Conservation (phyloP, 1,140 invertebrate species). For the Leguminivora glycinivorella region DNA sequence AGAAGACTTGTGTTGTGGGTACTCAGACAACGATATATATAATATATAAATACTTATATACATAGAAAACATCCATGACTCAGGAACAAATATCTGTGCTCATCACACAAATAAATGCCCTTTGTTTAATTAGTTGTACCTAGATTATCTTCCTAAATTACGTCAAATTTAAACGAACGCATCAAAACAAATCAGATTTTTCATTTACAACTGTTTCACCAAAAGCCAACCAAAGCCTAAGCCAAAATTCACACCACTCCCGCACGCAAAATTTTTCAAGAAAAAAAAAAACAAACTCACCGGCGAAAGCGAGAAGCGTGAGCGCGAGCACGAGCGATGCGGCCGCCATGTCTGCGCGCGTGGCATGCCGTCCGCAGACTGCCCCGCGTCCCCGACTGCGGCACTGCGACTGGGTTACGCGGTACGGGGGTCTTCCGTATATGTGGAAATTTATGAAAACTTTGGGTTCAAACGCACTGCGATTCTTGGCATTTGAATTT, state of each 20-base stretch:
- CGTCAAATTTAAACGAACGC: too few relatives aligned
- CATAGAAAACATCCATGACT: too few relatives aligned
- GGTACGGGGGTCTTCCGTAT: background rate
- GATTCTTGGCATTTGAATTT: too few relatives aligned
- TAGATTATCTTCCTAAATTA: too few relatives aligned
- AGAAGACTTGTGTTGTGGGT: too few relatives aligned
- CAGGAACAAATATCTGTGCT: too few relatives aligned
- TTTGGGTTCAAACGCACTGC: too few relatives aligned
- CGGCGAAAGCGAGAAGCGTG: constrained; percentile 54
- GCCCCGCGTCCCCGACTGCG: constrained; percentile 70
- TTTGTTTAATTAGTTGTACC: too few relatives aligned
- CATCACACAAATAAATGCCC: too few relatives aligned
- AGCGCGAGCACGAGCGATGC: constrained; percentile 41
- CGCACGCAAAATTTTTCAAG: background rate
- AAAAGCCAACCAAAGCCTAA: background rate
- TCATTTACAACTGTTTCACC: background rate
- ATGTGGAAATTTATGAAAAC: background rate
- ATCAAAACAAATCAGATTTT: too few relatives aligned
- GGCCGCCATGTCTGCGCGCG: constrained; percentile 38
- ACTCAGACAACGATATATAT: too few relatives aligned
- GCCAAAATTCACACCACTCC: background rate
- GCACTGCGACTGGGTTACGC: constrained; percentile 53
- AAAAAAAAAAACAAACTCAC: constrained; percentile 49
- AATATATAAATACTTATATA: too few relatives aligned
- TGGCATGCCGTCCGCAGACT: constrained; percentile 46